These are phyloP conservation scores for Leptopilina myrica DNA, from an alignment of 2,888 invertebrate genomes.

Conservation along the genomic window DNA sequence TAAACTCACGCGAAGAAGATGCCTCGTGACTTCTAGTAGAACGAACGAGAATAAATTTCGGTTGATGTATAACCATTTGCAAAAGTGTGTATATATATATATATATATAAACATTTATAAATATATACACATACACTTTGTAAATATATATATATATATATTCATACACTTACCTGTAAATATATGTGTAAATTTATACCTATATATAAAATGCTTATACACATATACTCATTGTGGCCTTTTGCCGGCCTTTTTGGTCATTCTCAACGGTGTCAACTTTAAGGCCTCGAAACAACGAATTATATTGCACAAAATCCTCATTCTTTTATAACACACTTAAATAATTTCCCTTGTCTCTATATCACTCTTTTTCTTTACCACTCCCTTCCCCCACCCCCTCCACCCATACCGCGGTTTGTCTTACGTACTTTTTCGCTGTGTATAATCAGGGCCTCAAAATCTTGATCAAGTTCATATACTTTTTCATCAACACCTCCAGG, in stretches of 20 bases:
- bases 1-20: constrained; percentile 46
- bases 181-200: too few relatives aligned
- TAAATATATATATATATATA: too few relatives aligned
- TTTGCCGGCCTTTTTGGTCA: constrained; percentile 35
- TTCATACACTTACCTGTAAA: too few relatives aligned
- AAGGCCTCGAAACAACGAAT: constrained; percentile 15
- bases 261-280: constrained; percentile 1
- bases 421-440: too few relatives aligned
- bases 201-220: not conserved
- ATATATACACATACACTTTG: too few relatives aligned
- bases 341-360: constrained; percentile 27
- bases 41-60: constrained; percentile 53
- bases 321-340: constrained; percentile 13
- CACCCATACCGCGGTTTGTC: too few relatives aligned
- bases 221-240: constrained; percentile 35
- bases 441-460: too few relatives aligned
- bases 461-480: too few relatives aligned
- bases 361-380: not conserved
- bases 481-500: too few relatives aligned
- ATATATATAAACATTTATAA: not conserved
- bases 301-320: constrained; percentile 24
- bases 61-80: constrained; percentile 49
- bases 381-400: too few relatives aligned
- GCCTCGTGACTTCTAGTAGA: constrained; percentile 52
- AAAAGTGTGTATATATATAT: constrained; percentile 27